phyloP scores from a whole-genome alignment of 2,888 invertebrate genomes.

The Auanema freiburgensis region DNA sequence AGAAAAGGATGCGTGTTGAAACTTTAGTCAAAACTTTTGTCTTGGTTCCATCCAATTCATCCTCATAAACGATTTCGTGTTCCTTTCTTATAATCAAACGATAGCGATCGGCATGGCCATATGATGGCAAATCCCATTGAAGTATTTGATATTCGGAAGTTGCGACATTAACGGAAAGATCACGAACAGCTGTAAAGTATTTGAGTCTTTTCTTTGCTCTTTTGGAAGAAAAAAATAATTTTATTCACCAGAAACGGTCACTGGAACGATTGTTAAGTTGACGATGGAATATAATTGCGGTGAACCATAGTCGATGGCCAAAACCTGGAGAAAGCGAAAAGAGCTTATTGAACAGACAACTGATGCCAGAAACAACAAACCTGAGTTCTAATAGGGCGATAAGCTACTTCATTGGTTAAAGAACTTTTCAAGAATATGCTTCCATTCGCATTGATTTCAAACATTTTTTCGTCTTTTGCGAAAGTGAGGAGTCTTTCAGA shows the following conservation, averaged over 20 bases:
- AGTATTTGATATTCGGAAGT: conserved; percentile 61
- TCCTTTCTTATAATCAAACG: conserved; percentile 33
- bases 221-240: conserved; percentile 1
- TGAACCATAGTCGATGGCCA: conserved; percentile 62
- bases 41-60: conserved; percentile 40
- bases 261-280: conserved; percentile 58
- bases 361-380: not conserved
- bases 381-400: conserved; percentile 35
- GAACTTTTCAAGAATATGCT: conserved; percentile 28
- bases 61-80: conserved; percentile 35
- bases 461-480: conserved; percentile 35
- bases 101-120: conserved; percentile 54
- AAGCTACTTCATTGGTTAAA: conserved; percentile 26
- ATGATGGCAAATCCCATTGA: conserved; percentile 60
- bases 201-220: not conserved
- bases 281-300: conserved; percentile 57
- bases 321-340: conserved; percentile 21
- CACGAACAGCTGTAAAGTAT: conserved; percentile 35
- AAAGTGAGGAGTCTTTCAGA: conserved; percentile 52
- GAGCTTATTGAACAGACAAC: not conserved
- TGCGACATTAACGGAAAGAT: conserved; percentile 57
- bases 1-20: not conserved
- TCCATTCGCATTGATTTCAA: conserved; percentile 38
- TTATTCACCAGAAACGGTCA: conserved; percentile 56
- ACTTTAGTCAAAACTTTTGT: conserved; percentile 50